Evolutionary conservation across 2,113 vertebrate species (phyloP).

Genomic region (human): GRCh38 chr14:98868001-98868500

Average conservation of each 20-base stretch:
- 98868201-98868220: not conserved
- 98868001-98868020: fast-evolving
- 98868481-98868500: too few species aligned
- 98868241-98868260: not conserved
- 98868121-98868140: too few species aligned
- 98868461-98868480: too few species aligned
- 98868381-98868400: not conserved
- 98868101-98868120: too few species aligned
- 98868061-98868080: not conserved
- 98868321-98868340: fast-evolving
- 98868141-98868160: too few species aligned
- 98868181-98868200: not conserved
- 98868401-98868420: too few species aligned
- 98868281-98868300: not conserved
- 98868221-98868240: not conserved
- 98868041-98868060: not conserved
- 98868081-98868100: not conserved
- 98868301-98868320: fast-evolving
- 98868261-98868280: not conserved
- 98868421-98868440: not conserved
- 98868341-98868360: fast-evolving
- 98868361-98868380: fast-evolving
- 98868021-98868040: fast-evolving
- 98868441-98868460: fast-evolving
- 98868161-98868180: not conserved